phyloP scores from a whole-genome alignment of 2,888 invertebrate species.

The Anagyrus pseudococci region DNA sequence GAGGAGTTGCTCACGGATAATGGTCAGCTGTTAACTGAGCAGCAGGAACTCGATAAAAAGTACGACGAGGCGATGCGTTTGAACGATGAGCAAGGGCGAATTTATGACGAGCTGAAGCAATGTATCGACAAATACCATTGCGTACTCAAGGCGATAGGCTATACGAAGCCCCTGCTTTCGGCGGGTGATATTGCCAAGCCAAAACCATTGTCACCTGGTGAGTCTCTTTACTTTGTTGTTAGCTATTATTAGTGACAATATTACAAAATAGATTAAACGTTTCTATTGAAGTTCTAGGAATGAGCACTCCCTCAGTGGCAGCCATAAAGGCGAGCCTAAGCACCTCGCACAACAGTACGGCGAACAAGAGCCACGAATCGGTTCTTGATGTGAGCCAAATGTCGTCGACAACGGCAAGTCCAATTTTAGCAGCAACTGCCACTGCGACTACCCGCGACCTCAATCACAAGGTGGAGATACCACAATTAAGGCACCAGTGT shows the following conservation, averaged over 20 bases:
- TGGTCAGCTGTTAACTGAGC: conserved; percentile 76
- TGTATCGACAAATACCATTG: conserved; percentile 60
- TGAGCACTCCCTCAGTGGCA: not conserved
- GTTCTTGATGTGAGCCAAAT: not conserved
- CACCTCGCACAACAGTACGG: not conserved
- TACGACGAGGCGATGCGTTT: conserved; percentile 79
- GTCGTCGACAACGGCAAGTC: conserved; percentile 64
- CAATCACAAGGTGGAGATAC: conserved; percentile 47
- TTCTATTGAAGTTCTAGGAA: too few species aligned
- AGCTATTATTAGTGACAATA: too few species aligned
- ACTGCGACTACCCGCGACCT: conserved; percentile 43
- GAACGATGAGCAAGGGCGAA: conserved; percentile 71
- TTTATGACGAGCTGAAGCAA: conserved; percentile 68
- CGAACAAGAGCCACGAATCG: not conserved
- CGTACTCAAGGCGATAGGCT: conserved; percentile 54
- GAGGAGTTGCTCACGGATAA: conserved; percentile 79
- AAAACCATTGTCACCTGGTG: conserved; percentile 31
- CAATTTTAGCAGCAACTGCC: not conserved
- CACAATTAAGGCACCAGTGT: conserved; percentile 73
- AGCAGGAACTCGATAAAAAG: conserved; percentile 75
- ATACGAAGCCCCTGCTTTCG: conserved; percentile 51
- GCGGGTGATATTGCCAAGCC: conserved; percentile 54
- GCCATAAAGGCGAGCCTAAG: not conserved
- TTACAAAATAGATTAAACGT: too few species aligned
- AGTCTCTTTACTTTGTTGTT: too few species aligned